phyloP scores from a whole-genome alignment of 2,797 vertebrate species.

The Pampus argenteus region DNA sequence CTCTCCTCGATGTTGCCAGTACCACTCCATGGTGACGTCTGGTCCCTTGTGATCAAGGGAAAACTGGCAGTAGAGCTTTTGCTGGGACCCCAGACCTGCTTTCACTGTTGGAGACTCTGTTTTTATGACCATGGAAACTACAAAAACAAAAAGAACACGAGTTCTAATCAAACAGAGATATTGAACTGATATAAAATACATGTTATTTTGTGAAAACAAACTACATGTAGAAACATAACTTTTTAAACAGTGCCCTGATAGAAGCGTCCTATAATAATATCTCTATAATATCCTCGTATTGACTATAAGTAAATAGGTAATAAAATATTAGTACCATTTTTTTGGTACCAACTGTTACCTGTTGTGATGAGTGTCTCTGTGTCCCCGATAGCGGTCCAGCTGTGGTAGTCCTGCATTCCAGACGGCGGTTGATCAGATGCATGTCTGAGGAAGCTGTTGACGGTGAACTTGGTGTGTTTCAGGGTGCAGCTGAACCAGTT shows the following conservation, averaged over 20 bases:
- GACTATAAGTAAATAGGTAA: too few relatives aligned
- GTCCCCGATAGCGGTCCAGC: conserved; percentile 60
- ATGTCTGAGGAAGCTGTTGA: conserved; percentile 78
- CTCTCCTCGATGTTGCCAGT: conserved; percentile 61
- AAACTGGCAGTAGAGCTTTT: conserved; percentile 83
- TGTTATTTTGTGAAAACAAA: too few relatives aligned
- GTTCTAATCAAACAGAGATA: background rate
- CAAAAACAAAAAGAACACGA: conserved; percentile 3
- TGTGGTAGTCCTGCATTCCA: conserved; percentile 60
- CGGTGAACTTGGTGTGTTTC: conserved; percentile 67
- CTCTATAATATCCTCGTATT: background rate
- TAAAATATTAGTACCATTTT: background rate
- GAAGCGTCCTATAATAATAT: too few relatives aligned
- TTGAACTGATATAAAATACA: background rate
- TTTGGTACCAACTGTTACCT: conserved; percentile 69
- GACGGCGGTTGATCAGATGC: conserved; percentile 54
- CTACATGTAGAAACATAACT: too few relatives aligned
- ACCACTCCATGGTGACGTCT: conserved; percentile 72
- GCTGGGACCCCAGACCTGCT: conserved; percentile 65
- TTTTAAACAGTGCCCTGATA: too few relatives aligned
- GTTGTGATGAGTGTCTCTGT: conserved; percentile 65
- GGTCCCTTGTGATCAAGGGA: conserved; percentile 76
- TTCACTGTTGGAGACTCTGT: conserved; percentile 73
- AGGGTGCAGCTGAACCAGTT: conserved; percentile 81
- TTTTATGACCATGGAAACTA: conserved; percentile 80